phyloP scores from a whole-genome alignment of 2,888 invertebrate genomes.

The Microplitis manilae region DNA sequence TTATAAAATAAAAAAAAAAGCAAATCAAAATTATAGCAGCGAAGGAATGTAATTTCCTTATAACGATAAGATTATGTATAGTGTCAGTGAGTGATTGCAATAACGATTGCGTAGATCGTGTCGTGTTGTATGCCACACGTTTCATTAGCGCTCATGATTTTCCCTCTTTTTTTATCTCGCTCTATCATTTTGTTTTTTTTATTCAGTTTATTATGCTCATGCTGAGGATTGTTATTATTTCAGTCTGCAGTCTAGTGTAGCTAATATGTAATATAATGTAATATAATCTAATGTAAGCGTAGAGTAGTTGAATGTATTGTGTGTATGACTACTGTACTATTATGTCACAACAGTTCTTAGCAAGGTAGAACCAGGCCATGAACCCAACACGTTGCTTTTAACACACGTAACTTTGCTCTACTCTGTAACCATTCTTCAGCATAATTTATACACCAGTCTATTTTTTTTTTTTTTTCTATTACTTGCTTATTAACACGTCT shows the following conservation, averaged over 20 bases:
- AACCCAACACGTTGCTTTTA: constrained; percentile 61
- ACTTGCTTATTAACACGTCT: background rate
- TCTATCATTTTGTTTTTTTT: background rate
- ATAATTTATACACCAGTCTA: background rate
- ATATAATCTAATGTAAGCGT: background rate
- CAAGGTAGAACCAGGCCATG: constrained; percentile 57
- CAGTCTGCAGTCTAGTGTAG: background rate
- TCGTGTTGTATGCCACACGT: background rate
- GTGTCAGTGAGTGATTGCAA: constrained; percentile 1
- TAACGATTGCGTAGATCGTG: background rate
- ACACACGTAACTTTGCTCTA: constrained; percentile 56
- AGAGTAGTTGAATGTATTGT: constrained; percentile 15
- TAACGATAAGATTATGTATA: background rate
- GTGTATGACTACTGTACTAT: constrained; percentile 23
- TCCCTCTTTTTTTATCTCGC: background rate
- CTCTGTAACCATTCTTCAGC: constrained; percentile 4
- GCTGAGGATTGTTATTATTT: background rate
- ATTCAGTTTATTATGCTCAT: background rate
- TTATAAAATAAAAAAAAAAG: background rate
- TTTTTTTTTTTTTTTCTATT: constrained; percentile 17
- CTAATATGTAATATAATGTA: constrained; percentile 1
- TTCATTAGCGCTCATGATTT: constrained; percentile 7
- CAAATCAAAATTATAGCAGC: background rate
- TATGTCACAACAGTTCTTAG: constrained; percentile 37
- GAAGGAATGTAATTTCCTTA: background rate